A percentile compares a stretch with the other conserved stretches of the same genome.
Evolutionary conservation across 2,113 vertebrate genomes (phyloP).

Genomic region (Neoarius graeffei): DNA sequence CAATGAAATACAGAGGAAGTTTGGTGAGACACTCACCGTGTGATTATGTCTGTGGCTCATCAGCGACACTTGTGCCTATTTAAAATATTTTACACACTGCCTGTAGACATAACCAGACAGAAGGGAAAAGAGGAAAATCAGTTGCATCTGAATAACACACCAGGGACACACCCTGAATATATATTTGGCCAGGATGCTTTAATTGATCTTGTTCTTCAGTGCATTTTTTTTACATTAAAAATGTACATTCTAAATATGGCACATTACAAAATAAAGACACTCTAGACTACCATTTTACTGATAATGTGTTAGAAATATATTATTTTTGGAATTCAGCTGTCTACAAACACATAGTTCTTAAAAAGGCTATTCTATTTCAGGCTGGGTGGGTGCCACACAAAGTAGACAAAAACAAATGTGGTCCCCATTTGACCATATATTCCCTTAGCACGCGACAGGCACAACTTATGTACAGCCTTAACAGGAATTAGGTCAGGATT

Average conservation of each 20-base stretch:
- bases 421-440: slow-evolving; percentile 27
- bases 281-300: slow-evolving; percentile 13
- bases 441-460: slow-evolving; percentile 16
- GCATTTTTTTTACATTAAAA: neutral
- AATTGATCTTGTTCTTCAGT: slow-evolving; percentile 8
- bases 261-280: slow-evolving; percentile 21
- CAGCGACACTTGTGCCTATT: slow-evolving; percentile 31
- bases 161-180: slow-evolving; percentile 11
- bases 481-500: slow-evolving; percentile 12
- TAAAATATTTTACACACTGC: slow-evolving; percentile 36
- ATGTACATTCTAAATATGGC: neutral
- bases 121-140: neutral
- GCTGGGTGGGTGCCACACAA: slow-evolving; percentile 23
- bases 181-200: slow-evolving; percentile 2
- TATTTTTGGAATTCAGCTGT: slow-evolving; percentile 26
- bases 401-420: slow-evolving; percentile 39
- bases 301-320: slow-evolving; percentile 36
- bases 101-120: slow-evolving; percentile 20
- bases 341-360: slow-evolving; percentile 9
- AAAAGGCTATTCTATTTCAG: slow-evolving; percentile 31
- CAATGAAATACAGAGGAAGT: slow-evolving; percentile 39
- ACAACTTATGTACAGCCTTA: slow-evolving; percentile 3
- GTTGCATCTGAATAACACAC: slow-evolving; percentile 12
- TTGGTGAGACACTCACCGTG: slow-evolving; percentile 31
- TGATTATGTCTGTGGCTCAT: slow-evolving; percentile 37